phyloP scores from a whole-genome alignment of 2,113 vertebrate species.

The Phoenicopterus ruber region DNA sequence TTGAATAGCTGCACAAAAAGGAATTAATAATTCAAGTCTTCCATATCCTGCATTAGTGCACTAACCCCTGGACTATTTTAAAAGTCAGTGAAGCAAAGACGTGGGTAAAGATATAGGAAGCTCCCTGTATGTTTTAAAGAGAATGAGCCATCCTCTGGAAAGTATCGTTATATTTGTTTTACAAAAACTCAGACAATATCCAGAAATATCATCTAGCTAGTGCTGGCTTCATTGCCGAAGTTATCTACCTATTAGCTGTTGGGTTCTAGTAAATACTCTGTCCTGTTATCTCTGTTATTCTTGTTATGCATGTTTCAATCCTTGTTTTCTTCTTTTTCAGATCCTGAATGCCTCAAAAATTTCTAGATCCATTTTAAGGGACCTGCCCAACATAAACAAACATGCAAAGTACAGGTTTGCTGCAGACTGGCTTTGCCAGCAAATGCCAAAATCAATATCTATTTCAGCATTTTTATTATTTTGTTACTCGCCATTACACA shows the following conservation, averaged over 20 bases:
- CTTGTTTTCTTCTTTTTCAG: background rate
- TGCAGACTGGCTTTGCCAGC: background rate
- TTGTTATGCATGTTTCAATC: background rate
- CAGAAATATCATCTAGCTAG: background rate
- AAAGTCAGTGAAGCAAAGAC: background rate
- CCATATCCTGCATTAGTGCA: background rate
- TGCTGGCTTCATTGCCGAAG: background rate
- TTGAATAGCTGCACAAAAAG: background rate
- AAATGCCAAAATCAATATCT: background rate
- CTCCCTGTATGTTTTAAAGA: background rate
- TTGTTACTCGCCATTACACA: background rate
- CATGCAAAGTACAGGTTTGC: background rate
- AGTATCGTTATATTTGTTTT: background rate
- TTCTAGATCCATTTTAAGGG: background rate
- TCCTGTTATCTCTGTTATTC: background rate
- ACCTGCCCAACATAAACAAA: background rate
- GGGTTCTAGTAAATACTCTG: background rate
- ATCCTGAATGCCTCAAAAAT: background rate
- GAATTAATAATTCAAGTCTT: background rate
- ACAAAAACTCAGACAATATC: background rate
- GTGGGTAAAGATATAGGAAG: background rate
- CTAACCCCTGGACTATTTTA: background rate
- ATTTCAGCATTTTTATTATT: background rate
- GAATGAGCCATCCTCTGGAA: background rate
- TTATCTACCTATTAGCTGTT: background rate